A percentile compares a stretch with the other conserved stretches of the same genome.
phyloP scores from a whole-genome alignment of 2,888 invertebrate genomes.

The Meghimatium bilineatum region DNA sequence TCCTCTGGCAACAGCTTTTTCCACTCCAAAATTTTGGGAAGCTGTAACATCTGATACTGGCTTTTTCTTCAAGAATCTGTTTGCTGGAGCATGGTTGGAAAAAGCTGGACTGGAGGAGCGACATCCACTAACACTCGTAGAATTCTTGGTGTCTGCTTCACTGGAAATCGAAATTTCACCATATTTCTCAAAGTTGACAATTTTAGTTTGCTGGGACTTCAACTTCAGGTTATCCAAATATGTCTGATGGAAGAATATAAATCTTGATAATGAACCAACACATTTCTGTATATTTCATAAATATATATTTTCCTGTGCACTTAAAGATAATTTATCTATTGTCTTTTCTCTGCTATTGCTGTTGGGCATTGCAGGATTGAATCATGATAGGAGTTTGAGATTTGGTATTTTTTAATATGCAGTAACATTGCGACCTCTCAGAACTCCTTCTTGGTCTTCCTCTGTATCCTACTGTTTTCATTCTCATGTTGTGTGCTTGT shows the following conservation, averaged over 20 bases:
- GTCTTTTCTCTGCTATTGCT: no score
- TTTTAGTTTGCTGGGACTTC: conserved; percentile 64
- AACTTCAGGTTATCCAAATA: conserved; percentile 66
- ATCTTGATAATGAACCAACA: neutral
- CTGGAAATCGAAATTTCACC: conserved; percentile 72
- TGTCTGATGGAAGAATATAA: conserved; percentile 53
- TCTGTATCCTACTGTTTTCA: no score
- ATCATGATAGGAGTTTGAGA: no score
- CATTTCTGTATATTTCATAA: neutral
- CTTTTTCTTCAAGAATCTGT: conserved; percentile 68
- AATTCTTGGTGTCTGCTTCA: conserved; percentile 55
- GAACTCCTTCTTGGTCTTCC: no score
- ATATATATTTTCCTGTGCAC: no score
- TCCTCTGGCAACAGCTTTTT: neutral
- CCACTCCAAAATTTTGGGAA: neutral
- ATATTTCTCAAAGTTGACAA: conserved; percentile 66
- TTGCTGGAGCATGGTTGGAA: conserved; percentile 52
- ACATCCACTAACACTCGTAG: conserved; percentile 53
- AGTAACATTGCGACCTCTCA: no score
- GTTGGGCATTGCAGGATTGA: no score
- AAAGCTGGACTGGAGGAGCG: conserved; percentile 53
- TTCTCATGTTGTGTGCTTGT: no score
- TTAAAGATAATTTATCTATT: no score
- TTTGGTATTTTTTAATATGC: no score
- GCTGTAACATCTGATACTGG: conserved; percentile 43